Percentiles rank a stretch among this genome's conserved stretches.
These are phyloP conservation scores for Microctenopoma steveboyesi DNA, from an alignment of 2,797 vertebrate genomes.

Conservation along the genomic window DNA sequence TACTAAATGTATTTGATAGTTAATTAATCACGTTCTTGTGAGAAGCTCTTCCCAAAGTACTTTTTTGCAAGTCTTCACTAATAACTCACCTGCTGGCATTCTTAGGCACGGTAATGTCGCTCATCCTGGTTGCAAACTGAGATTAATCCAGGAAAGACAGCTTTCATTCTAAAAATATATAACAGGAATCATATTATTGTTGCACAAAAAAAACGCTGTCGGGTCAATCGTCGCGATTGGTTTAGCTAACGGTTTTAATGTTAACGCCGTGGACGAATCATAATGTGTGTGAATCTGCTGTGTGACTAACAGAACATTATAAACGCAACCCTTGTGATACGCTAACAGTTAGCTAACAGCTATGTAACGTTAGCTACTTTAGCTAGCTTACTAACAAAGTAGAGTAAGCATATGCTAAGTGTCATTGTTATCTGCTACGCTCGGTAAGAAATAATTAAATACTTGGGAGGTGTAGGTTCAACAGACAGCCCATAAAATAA, in stretches of 20 bases:
- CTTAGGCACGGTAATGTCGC: constrained; percentile 33
- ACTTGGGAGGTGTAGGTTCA: background rate
- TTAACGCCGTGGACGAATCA: fast-evolving
- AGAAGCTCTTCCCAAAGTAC: too few species aligned
- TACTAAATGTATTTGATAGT: too few species aligned
- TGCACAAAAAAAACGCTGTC: background rate
- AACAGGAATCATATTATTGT: constrained; percentile 11
- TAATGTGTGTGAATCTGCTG: too few species aligned
- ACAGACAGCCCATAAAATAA: background rate
- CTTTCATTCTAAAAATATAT: constrained; percentile 41
- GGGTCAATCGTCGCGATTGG: background rate
- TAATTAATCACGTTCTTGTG: too few species aligned
- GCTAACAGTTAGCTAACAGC: background rate
- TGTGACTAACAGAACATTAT: background rate
- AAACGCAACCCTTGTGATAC: background rate
- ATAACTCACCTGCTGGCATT: constrained; percentile 74
- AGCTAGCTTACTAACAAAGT: constrained; percentile 41
- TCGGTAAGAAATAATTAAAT: background rate
- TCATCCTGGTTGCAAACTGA: constrained; percentile 51
- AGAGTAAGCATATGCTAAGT: constrained; percentile 23
- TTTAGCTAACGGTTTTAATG: background rate
- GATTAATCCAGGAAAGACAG: constrained; percentile 5
- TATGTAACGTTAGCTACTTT: constrained; percentile 16
- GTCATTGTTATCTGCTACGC: background rate
- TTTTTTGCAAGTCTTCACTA: too few species aligned